phyloP scores from a whole-genome alignment of 2,888 invertebrate species.

The Perithous albicinctus region DNA sequence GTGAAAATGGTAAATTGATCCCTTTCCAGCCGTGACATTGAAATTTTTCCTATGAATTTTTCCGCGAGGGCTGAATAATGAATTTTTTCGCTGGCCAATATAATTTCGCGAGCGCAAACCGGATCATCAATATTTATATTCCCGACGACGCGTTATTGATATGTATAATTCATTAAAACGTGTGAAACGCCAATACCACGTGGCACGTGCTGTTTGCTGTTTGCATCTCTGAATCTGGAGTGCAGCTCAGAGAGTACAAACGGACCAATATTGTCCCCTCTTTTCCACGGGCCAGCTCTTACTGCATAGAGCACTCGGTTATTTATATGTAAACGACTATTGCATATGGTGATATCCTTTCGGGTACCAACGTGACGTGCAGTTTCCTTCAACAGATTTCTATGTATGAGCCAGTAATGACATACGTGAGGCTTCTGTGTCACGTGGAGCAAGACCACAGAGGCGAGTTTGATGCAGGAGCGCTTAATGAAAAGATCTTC shows the following conservation, averaged over 20 bases:
- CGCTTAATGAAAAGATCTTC: slow-evolving; percentile 16
- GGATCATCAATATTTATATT: slow-evolving; percentile 58
- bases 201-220: slow-evolving; percentile 45
- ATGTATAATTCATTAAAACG: slow-evolving; percentile 61
- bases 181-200: slow-evolving; percentile 1
- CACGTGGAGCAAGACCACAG: background rate
- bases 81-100: slow-evolving; percentile 29
- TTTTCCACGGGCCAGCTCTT: background rate
- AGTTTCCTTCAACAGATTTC: slow-evolving; percentile 45
- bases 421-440: background rate
- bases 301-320: slow-evolving; percentile 42
- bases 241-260: slow-evolving; percentile 5
- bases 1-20: background rate
- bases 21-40: background rate
- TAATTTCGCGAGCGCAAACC: slow-evolving; percentile 32
- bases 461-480: too few relatives aligned
- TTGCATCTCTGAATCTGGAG: slow-evolving; percentile 50
- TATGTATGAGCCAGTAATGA: slow-evolving; percentile 13
- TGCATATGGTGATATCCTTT: slow-evolving; percentile 65
- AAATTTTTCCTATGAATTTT: slow-evolving; percentile 28
- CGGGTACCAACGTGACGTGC: slow-evolving; percentile 28
- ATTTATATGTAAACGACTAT: slow-evolving; percentile 69
- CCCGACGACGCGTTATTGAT: slow-evolving; percentile 55
- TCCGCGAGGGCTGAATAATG: slow-evolving; percentile 8
- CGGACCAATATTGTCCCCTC: slow-evolving; percentile 6